Evolutionary conservation across 2,888 invertebrate species (phyloP), one percentile per base, ranked within the genome.

Genomic region (Laothoe populi): DNA sequence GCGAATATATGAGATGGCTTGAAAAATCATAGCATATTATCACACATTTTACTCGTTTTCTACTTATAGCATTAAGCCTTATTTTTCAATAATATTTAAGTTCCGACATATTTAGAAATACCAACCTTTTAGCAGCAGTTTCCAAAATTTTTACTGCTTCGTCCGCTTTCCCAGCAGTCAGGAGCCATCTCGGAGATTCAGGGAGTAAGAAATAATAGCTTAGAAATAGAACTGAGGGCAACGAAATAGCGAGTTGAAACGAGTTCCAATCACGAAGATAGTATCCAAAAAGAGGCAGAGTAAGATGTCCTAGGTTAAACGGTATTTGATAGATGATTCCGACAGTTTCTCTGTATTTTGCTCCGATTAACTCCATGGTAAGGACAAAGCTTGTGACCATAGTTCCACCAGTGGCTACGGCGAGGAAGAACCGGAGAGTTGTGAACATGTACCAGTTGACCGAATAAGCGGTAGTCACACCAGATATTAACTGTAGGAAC

Each of bases 181-280:
- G 83, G 2, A 97, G 92, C 97, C 97, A 97, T 71, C 97, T 94
- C 0, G 97, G 97, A 0, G 97, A 97, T 87, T 97, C 97, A 2
- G 96, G 96, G 21, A 97, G 85, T 31, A 96, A 80, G 93, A 95
- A 96, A 75, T 95, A 95, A 73, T 96, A 96, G 58, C 95, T 93
- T 60, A 96, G 87, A 68, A 96, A 93, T 40, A 96, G 70, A 8
- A 94, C 76, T 0, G 94, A 94, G 0, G 95, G 95, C 57, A 95
- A 75, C 0, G 96, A 95, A 66, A 96, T 94, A 0, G 94, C 94
- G 58, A 96, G 85, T 79, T 96, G 96, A 63, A 95, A 94, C 67
- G 90, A 90, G 58, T 94, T 93, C 96, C 96, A 96, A 59, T 95
- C 93, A 0, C 95, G 92, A 23, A 96, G 88, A 66, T 89, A 94